Evolutionary conservation across 2,113 vertebrate genomes (phyloP), one percentile per base, ranked within the genome.

Genomic region (Rhinoderma darwinii): DNA sequence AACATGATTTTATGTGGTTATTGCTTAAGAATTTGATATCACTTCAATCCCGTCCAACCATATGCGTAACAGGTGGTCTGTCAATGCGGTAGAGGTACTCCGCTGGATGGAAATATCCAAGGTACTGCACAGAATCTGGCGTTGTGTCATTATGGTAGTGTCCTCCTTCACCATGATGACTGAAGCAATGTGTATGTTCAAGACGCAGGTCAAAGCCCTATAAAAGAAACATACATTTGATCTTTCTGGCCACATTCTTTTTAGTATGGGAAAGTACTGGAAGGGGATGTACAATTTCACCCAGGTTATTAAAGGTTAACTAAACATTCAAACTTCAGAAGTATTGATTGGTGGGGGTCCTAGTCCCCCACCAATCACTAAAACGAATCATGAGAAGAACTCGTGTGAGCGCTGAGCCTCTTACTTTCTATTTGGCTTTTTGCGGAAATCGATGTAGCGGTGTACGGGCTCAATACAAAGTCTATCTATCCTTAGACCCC

Each of bases 121-220:
- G 88, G 89, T 99, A 99, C 83, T 96, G 95, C 90, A 97, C 97
- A 0, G 63, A 92, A 43, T 98, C 96, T 0, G 98, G 98, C 0
- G 97, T 99, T 20, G 96, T 99, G 90, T 99, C 98, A 6, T 91
- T 94, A 87, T 99, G 97, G 93, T 98, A 99, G 91, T 99, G 97
- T 0, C 98, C 98, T 1, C 98, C 98, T 90, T 98, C 96, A 44
- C 98, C 97, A 0, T 99, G 97, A 56, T 95, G 95, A 91, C 98
- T 99, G 90, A 98, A 99, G 22, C 95, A 96, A 87, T 99, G 98
- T 0, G 97, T 99, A 89, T 99, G 98, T 89, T 99, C 98, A 88
- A 99, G 54, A 0, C 98, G 96, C 79, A 99, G 91, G 44, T 99
- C 98, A 41, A 98, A 94, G n/a, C 97, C 97, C 98, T 99, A 90